Evolutionary conservation across 1,140 invertebrate genomes (phyloP), one percentile per base, ranked within the genome.

Genomic region (Pachypeltis micranthus): DNA sequence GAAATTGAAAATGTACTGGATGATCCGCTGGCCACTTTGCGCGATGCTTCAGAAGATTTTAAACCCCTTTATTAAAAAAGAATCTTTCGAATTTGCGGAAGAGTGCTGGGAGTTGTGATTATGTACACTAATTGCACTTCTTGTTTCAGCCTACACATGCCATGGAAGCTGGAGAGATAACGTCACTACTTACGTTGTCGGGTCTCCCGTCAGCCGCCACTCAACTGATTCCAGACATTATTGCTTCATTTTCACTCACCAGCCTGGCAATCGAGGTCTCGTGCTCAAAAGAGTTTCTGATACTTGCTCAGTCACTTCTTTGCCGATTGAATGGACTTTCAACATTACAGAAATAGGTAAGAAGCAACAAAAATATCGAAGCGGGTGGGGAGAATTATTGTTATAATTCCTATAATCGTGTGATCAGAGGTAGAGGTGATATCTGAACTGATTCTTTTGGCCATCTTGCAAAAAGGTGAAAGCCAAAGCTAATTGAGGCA

Each of bases 161-260:
- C 83, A 85, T 68, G 84, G 83, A 29, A 80, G 76, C 57, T 86
- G 84, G 84, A 74, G 80, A 66, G 83, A 84, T 64, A 82, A 85
- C 68, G 80, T 78, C 47, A 82, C 80, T n/a, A 79, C 78, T 54
- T 85, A 81, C 69, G 75, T 85, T 26, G 82, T 86, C 27, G 80
- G 82, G 10, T 80, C 80, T 1, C 74, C 77, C 29, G 75, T 77
- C 57, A 76, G 69, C 39, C 67, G 72, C 0, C 73, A 75, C 24
- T 72, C 74, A 0, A 73, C 69, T 16, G 77, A 69, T 44, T 73
- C 75, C 0, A 66, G 73, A 25, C 69, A 74, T 31, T 75, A 74
- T 57, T 76, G 75, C 60, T 76, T 76, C 63, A 69, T 75, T 55
- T 71, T 72, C 67, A 67, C 16, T 7, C 62, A 68, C 19, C 26